Evolutionary conservation across 2,888 invertebrate species (phyloP), one percentile per base, ranked within the genome.

Genomic region (Allacma fusca): DNA sequence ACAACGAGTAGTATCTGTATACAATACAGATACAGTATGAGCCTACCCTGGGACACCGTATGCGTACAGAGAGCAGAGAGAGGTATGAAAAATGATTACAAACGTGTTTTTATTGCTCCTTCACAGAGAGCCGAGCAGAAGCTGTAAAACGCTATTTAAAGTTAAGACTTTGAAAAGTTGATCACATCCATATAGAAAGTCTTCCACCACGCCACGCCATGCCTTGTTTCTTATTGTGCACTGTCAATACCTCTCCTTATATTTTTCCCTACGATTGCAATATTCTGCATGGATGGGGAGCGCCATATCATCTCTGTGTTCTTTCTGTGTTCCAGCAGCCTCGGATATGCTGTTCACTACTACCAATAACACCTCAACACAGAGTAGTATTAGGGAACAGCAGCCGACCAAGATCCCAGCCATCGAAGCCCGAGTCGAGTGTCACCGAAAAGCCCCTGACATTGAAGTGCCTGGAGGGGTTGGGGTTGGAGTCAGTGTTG

Each of bases 341-440:
- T 29, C 71, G 69, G 75, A 72, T 9, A 59, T 72, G 77, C 62
- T 75, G 72, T 64, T 70, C 65, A 69, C 75, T 64, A 19, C 73
- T 78, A 64, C 57, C 64, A 16, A 65, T 68, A 29, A 77, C 78
- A n/a, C 78, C 76, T 62, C 75, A 80, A 13, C 73, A 13, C 19
- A 1, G 19, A 50, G 50, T 50, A 50, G 50, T 50, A n/a, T 16
- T 19, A 13, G 50, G 50, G 50, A 50, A n/a, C 50, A 50, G 50
- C 50, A 50, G n/a, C 50, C 62, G 4, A 24, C 24, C 19, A 62
- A 50, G 50, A 50, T 50, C 4, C 2, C 50, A 1, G 16, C 4
- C 16, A 16, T 13, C 16, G 62, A 62, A 12, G 16, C 62, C 62
- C 62, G 19, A 50, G 50, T 50, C 7, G 50, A 50, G 1, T 50